Percentiles rank a stretch among this genome's conserved stretches.
These are phyloP conservation scores for Rhinichthys osculus DNA, from an alignment of 2,797 vertebrate species.

Conservation along the genomic window DNA sequence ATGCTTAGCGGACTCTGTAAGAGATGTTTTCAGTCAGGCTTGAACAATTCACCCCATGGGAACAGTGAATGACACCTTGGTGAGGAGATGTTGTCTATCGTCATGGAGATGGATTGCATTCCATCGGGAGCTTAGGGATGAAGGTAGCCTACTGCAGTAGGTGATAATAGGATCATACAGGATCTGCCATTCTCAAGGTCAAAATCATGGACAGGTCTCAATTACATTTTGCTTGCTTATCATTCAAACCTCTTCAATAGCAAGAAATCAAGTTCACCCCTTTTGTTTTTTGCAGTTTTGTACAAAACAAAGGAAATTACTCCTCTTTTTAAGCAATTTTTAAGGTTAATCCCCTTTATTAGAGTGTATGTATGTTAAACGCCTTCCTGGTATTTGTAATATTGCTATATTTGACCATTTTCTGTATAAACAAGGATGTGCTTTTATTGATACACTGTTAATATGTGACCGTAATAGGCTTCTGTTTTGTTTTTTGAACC, in stretches of 20 bases:
- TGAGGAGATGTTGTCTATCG: slow-evolving; percentile 44
- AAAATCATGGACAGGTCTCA: neutral
- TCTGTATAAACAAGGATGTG: neutral
- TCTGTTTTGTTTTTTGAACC: slow-evolving; percentile 20
- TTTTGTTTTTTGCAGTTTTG: neutral
- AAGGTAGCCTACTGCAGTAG: neutral
- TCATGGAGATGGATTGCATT: slow-evolving; percentile 42
- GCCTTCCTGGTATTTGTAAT: neutral
- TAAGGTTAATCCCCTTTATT: neutral
- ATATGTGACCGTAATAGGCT: neutral
- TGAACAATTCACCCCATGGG: neutral
- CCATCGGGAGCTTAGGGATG: slow-evolving; percentile 30
- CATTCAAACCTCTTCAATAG: neutral
- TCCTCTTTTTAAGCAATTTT: neutral
- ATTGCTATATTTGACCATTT: neutral
- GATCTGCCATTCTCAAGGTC: neutral
- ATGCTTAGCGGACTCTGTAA: neutral
- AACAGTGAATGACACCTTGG: neutral
- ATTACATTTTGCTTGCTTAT: neutral
- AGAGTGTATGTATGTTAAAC: neutral
- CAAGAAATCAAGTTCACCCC: neutral
- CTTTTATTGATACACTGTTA: slow-evolving; percentile 17
- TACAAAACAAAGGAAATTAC: neutral
- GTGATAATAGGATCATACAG: slow-evolving; percentile 8
- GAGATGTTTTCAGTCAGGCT: slow-evolving; percentile 29